Percentiles rank a stretch among this genome's conserved stretches.
phyloP scores from a whole-genome alignment of 2,888 invertebrate genomes.

The Leucozona laternaria region DNA sequence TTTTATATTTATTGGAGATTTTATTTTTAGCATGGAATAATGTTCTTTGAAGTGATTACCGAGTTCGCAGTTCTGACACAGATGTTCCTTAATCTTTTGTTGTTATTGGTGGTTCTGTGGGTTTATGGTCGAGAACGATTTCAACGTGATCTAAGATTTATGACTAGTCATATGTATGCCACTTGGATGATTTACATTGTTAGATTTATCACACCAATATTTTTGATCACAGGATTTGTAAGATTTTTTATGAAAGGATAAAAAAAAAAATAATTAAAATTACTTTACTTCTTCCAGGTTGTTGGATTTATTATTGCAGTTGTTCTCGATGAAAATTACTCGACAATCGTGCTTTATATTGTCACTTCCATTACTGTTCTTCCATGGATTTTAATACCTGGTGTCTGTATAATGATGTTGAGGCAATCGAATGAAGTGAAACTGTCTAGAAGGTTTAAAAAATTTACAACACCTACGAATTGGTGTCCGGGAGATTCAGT shows the following conservation, averaged over 20 bases:
- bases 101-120: constrained; percentile 92
- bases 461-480: constrained; percentile 80
- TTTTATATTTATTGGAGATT: neutral
- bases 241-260: neutral
- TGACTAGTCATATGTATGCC: constrained; percentile 87
- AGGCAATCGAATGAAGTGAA: constrained; percentile 79
- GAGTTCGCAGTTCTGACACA: constrained; percentile 83
- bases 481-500: constrained; percentile 81
- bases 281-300: constrained; percentile 34
- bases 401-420: constrained; percentile 78
- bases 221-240: constrained; percentile 76
- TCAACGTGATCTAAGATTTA: constrained; percentile 87
- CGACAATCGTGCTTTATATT: constrained; percentile 40
- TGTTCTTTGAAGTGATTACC: constrained; percentile 59
- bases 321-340: constrained; percentile 46
- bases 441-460: constrained; percentile 78
- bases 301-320: constrained; percentile 51
- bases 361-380: constrained; percentile 45
- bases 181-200: constrained; percentile 79
- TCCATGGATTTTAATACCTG: constrained; percentile 80
- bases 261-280: neutral
- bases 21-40: constrained; percentile 58
- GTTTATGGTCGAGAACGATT: constrained; percentile 88
- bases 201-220: constrained; percentile 89
- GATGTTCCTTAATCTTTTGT: constrained; percentile 91